These are phyloP conservation scores for Chaetophractus vellerosus DNA, from an alignment of 2,797 vertebrate species.

Conservation along the genomic window DNA sequence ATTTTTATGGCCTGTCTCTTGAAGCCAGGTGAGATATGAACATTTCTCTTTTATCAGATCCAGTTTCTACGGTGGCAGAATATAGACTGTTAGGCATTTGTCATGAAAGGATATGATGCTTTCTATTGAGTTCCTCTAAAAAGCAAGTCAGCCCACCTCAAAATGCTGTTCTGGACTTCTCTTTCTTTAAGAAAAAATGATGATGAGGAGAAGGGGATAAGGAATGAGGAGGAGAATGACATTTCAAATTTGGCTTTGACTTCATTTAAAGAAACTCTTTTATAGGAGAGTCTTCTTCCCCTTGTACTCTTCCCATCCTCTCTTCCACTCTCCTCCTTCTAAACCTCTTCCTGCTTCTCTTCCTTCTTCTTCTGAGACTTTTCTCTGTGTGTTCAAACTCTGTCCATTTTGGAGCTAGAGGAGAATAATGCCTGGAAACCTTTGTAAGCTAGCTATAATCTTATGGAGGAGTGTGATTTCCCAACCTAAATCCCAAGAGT, in stretches of 20 bases:
- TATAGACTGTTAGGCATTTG: background rate
- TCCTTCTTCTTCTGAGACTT: background rate
- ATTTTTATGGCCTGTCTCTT: background rate
- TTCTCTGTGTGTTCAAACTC: background rate
- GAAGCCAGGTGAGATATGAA: background rate
- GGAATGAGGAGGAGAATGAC: background rate
- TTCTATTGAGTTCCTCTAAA: background rate
- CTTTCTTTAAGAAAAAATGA: background rate
- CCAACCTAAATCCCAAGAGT: background rate
- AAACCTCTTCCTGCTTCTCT: background rate
- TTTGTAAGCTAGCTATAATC: background rate
- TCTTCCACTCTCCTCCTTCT: accelerated
- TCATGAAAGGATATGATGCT: background rate
- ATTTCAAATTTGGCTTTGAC: background rate
- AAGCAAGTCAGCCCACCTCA: background rate
- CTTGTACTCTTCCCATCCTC: background rate
- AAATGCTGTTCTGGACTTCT: background rate
- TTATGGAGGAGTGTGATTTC: background rate
- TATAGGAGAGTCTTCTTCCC: background rate
- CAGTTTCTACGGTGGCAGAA: background rate
- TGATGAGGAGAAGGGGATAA: background rate
- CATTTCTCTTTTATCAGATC: background rate
- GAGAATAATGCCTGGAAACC: background rate
- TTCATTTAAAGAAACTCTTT: background rate
- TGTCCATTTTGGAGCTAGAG: background rate